Base-by-base conservation (phyloP, 2,113 vertebrate species). In the Alces alces region DNA sequence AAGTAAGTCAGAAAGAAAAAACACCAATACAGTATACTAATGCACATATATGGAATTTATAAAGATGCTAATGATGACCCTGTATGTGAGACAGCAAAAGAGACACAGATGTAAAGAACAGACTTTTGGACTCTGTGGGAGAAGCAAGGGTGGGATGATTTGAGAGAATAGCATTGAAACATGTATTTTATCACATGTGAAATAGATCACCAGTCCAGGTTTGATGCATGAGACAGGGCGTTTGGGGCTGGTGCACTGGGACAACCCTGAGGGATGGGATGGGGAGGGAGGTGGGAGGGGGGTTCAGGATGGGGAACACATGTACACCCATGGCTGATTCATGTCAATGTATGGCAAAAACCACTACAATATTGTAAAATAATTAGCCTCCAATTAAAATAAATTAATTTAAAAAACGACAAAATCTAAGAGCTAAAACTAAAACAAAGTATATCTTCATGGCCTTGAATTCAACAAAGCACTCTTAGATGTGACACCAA, bases 251-350 rank as follows among this genome's bases (percentile, higher is more conserved):
- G 33, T 19, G 17, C 64, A n/a, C 16, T 21, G 33, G 64, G 33
- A 66, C 9, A 36, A 66, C 64, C 16, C 64, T 66, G 64, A 66
- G 3, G 8, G 64, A 66, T 19, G 64, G 33, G 33, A n/a, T n/a
- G 61, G 33, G 7, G 3, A 66, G 16, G 8, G 16, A 66, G 17
- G 33, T 36, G 0, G 4, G 16, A 36, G 64, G 17, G 8, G 8
- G 16, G 8, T 36, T 66, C 33, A 19, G 8, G 2, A 10, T 21
- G 8, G 1, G 33, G 16, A 64, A n/a, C 7, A 1, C 33, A 64
- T 64, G 61, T n/a, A 64, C 33, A 64, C 61, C 15, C 33, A 64
- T 66, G 61, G 4, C 61, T 66, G 61, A n/a, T 66, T n/a, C 61
- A 19, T 66, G 61, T 66, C 33, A 66, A n/a, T n/a, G 16, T n/a